These are phyloP conservation scores for Microcebus murinus DNA, from an alignment of 2,113 vertebrate genomes.

Conservation along the genomic window DNA sequence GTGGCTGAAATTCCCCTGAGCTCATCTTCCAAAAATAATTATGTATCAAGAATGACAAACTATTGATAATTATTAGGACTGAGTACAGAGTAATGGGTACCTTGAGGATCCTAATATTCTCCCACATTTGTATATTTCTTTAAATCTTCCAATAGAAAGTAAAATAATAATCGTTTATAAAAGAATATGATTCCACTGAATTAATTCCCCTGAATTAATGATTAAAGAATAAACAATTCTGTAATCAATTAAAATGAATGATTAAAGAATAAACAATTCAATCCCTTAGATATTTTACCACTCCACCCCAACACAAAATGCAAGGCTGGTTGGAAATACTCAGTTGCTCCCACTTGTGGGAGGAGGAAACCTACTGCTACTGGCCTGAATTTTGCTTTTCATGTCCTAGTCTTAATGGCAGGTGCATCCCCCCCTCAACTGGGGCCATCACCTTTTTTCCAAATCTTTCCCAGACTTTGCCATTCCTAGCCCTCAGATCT, in stretches of 20 bases:
- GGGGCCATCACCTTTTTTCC: background rate
- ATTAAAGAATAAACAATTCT: constrained; percentile 8
- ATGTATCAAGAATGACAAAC: constrained; percentile 6
- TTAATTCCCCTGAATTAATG: constrained; percentile 16
- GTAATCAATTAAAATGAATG: background rate
- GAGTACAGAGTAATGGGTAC: background rate
- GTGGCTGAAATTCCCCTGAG: constrained; percentile 10
- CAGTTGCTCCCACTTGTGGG: background rate
- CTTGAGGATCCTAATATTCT: background rate
- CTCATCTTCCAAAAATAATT: constrained; percentile 34
- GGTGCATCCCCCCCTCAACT: background rate
- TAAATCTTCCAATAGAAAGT: constrained; percentile 16
- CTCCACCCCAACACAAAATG: background rate
- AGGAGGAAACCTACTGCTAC: background rate
- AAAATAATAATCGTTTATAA: constrained; percentile 24
- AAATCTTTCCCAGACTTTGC: background rate
- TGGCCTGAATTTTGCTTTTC: background rate
- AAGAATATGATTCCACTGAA: constrained; percentile 24
- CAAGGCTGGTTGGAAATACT: background rate
- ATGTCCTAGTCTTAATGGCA: background rate
- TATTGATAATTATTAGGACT: constrained; percentile 46
- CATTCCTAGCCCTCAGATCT: background rate
- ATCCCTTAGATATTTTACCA: background rate
- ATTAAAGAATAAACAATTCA: constrained; percentile 12
- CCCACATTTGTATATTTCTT: background rate